These are phyloP conservation scores for Iphiclides podalirius DNA, from an alignment of 2,888 invertebrate species.

Conservation along the genomic window DNA sequence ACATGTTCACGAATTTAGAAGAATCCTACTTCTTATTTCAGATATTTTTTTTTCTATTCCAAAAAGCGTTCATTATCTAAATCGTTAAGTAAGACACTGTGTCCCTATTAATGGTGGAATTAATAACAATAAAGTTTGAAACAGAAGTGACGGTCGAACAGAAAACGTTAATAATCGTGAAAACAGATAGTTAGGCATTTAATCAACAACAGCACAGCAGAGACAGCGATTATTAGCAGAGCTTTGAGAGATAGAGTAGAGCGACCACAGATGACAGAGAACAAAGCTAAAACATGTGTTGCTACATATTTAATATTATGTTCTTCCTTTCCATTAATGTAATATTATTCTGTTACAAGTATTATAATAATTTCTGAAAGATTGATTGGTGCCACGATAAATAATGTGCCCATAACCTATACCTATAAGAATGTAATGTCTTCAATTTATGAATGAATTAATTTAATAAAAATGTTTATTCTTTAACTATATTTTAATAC, in stretches of 20 bases:
- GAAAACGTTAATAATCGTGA: slow-evolving; percentile 14
- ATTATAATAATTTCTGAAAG: too few species aligned
- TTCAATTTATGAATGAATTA: too few species aligned
- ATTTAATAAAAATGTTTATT: too few species aligned
- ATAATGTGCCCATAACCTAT: too few species aligned
- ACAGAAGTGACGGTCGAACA: slow-evolving; percentile 8
- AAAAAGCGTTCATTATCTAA: slow-evolving; percentile 37
- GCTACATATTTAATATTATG: too few species aligned
- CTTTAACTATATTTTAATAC: too few species aligned
- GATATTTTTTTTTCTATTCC: slow-evolving; percentile 27
- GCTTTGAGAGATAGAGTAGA: slow-evolving; percentile 24
- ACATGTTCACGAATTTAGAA: slow-evolving; percentile 52
- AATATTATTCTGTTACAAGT: too few species aligned
- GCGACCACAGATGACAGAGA: slow-evolving; percentile 21
- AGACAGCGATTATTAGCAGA: slow-evolving; percentile 24
- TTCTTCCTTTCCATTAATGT: too few species aligned
- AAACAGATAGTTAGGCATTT: slow-evolving; percentile 28
- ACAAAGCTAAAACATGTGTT: slow-evolving; percentile 11
- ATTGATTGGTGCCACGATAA: too few species aligned
- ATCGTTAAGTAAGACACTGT: slow-evolving; percentile 36
- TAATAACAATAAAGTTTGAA: slow-evolving; percentile 23
- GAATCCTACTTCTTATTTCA: slow-evolving; percentile 28
- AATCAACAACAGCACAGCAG: slow-evolving; percentile 28
- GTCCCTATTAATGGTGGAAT: slow-evolving; percentile 47
- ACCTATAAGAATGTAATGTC: too few species aligned